Evolutionary conservation across 2,888 invertebrate species (phyloP).

Genomic region (Pelosia muscerda): DNA sequence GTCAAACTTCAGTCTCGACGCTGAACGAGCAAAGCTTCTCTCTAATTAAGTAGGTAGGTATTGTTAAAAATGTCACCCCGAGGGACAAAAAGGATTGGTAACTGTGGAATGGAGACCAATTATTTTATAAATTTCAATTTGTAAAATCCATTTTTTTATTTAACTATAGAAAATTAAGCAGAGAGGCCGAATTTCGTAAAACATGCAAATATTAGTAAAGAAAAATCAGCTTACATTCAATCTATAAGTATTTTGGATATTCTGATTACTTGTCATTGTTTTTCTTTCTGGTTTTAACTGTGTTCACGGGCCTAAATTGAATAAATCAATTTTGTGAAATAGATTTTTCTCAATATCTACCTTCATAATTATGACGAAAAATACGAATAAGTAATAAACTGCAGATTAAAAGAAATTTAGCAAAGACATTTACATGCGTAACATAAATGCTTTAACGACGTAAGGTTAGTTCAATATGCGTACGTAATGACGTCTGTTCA

Average conservation of each 20-base stretch:
- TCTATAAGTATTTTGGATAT: too few relatives aligned
- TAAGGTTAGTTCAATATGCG: conserved; percentile 14
- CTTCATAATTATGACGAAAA: too few relatives aligned
- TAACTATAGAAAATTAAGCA: neutral
- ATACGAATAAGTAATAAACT: too few relatives aligned
- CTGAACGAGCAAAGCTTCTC: neutral
- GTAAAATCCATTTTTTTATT: neutral
- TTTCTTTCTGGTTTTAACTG: too few relatives aligned
- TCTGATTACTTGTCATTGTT: too few relatives aligned
- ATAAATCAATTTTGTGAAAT: too few relatives aligned
- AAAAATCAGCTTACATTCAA: too few relatives aligned
- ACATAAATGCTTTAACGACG: conserved; percentile 16
- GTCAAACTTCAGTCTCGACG: neutral
- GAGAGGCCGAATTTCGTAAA: neutral
- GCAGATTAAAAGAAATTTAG: too few relatives aligned
- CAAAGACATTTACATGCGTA: neutral
- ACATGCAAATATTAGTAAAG: neutral
- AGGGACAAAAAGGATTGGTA: neutral
- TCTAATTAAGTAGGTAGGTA: neutral
- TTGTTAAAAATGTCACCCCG: conserved; percentile 4
- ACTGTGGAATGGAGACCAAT: neutral
- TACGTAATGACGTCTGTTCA: conserved; percentile 9
- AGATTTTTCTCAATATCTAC: too few relatives aligned
- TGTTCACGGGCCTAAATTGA: too few relatives aligned
- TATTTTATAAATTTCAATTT: conserved; percentile 11